Evolutionary conservation across 2,797 vertebrate species (phyloP).

Genomic region (Lagorchestes hirsutus): DNA sequence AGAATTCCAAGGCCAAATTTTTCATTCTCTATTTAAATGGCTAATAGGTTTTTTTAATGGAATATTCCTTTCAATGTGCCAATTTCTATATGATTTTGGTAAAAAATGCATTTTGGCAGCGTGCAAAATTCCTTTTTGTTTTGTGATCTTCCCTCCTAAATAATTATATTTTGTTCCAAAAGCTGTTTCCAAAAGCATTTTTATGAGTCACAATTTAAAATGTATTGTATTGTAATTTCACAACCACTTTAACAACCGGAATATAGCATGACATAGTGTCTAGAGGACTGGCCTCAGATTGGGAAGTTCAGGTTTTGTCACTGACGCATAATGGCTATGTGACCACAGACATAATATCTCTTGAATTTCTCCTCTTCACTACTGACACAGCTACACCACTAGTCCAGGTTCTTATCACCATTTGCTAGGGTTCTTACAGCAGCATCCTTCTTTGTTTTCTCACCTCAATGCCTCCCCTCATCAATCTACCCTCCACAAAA

Average conservation of each 20-base stretch:
- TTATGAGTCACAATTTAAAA: constrained; percentile 25
- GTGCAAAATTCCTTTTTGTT: not conserved
- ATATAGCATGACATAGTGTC: not conserved
- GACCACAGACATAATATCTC: not conserved
- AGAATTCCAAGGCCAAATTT: not conserved
- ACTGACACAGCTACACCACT: not conserved
- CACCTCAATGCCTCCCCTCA: not conserved
- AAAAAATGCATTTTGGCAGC: not conserved
- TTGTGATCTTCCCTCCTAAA: not conserved
- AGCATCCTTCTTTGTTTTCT: not conserved
- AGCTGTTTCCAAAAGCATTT: not conserved
- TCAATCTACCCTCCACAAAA: not conserved
- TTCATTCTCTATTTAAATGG: constrained; percentile 20
- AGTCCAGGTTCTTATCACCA: not conserved
- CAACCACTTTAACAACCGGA: not conserved
- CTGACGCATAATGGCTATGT: not conserved
- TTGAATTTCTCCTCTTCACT: not conserved
- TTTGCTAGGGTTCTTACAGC: not conserved
- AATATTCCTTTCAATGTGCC: not conserved
- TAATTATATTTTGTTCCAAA: not conserved
- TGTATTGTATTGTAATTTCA: constrained; percentile 31
- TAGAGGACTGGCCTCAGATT: not conserved
- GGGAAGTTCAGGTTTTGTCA: not conserved
- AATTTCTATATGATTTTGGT: constrained; percentile 1
- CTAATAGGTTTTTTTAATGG: constrained; percentile 12